Evolutionary conservation across 2,113 vertebrate genomes (phyloP).

Genomic region (human): GRCh38 chr16:61001001-61001500

Average conservation of each 20-base stretch:
- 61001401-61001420: neutral
- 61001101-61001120: neutral
- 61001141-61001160: neutral
- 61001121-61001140: neutral
- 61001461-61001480: neutral
- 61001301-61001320: neutral
- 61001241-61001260: neutral
- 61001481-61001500: neutral
- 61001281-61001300: neutral
- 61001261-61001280: neutral
- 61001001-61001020: neutral
- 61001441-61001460: neutral
- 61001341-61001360: neutral
- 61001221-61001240: neutral
- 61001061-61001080: neutral
- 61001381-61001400: neutral
- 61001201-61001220: neutral
- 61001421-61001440: neutral
- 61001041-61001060: neutral
- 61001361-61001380: neutral
- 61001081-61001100: neutral
- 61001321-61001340: neutral
- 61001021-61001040: neutral
- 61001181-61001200: neutral
- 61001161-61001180: conserved; percentile 16